Evolutionary conservation across 2,888 invertebrate species (phyloP), one percentile per base, ranked within the genome.

Genomic region (Drosophila anomalata): DNA sequence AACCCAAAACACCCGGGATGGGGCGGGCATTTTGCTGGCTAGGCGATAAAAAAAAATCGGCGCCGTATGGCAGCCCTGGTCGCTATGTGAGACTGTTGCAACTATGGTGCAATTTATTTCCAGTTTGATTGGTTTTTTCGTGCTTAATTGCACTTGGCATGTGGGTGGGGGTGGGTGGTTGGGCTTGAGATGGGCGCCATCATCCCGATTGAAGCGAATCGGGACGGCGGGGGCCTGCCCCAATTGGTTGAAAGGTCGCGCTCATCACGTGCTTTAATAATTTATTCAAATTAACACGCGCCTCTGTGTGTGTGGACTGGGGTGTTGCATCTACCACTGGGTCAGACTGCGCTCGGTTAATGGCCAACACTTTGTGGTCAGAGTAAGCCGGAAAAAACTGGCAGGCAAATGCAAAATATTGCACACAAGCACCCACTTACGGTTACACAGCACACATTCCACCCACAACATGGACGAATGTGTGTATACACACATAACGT

Each of bases 281-380:
- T 88, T 87, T 90, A 90, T 89, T 90, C 86, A 90, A 90, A 90
- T 89, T 90, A 90, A 89, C 90, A 89, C 87, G 75, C 88, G 51
- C 61, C 61, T 52, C 59, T 59, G 52, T 57, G 69, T 73, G 70
- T 73, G 70, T 53, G 73, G 59, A 36, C 14, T 42, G 20, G 44
- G 12, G 12, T 24, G 17, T 22, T 20, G 44, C 12, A 42, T 42
- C 56, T 31, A 50, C 20, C 39, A 59, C 67, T 68, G 68, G 52
- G 59, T 54, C 48, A 33, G 55, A 39, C 46, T 46, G 79, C 68
- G 73, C 62, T 69, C 70, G 66, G 55, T 69, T 66, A 66, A 65
- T 51, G 73, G 87, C 83, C 88, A 84, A 87, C 88, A 85, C 77
- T 87, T 89, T 87, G 84, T 66, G 89, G 84, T 84, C 79, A 72